Percentiles rank a stretch among this genome's conserved stretches.
Evolutionary conservation across 2,888 invertebrate species (phyloP).

Genomic region (Cosmia pyralina): DNA sequence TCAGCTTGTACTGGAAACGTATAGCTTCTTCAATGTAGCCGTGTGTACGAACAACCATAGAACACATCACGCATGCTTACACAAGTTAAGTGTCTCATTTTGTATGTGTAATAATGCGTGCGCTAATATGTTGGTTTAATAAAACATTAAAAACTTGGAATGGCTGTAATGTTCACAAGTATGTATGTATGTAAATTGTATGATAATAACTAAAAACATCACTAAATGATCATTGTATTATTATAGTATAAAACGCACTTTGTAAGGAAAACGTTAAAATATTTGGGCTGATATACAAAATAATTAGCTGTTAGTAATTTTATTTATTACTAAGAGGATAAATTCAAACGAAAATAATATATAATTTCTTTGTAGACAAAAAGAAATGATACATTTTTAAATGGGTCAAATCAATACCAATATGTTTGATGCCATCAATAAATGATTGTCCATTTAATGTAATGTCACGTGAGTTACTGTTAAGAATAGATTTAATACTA

Average conservation of each 20-base stretch:
- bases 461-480: conserved; percentile 50
- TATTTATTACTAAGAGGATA: conserved; percentile 9
- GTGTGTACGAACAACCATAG: not conserved
- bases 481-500: conserved; percentile 56
- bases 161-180: conserved; percentile 1
- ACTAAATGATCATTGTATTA: not conserved
- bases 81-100: conserved; percentile 9
- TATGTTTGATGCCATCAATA: conserved; percentile 11
- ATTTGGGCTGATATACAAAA: conserved; percentile 1
- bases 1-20: too few relatives aligned
- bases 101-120: not conserved
- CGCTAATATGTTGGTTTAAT: not conserved
- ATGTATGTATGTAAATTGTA: conserved; percentile 8
- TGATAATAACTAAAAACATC: conserved; percentile 18
- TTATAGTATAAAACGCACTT: not conserved
- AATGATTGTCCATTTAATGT: conserved; percentile 35
- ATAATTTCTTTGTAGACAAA: not conserved
- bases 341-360: not conserved
- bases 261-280: not conserved
- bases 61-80: not conserved
- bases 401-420: conserved; percentile 10
- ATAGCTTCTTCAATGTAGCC: too few relatives aligned
- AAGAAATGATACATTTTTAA: not conserved
- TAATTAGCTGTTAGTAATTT: conserved; percentile 2
- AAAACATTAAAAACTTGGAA: not conserved